Evolutionary conservation across 2,888 invertebrate genomes (phyloP).

Genomic region (Gymnosoma rotundatum): DNA sequence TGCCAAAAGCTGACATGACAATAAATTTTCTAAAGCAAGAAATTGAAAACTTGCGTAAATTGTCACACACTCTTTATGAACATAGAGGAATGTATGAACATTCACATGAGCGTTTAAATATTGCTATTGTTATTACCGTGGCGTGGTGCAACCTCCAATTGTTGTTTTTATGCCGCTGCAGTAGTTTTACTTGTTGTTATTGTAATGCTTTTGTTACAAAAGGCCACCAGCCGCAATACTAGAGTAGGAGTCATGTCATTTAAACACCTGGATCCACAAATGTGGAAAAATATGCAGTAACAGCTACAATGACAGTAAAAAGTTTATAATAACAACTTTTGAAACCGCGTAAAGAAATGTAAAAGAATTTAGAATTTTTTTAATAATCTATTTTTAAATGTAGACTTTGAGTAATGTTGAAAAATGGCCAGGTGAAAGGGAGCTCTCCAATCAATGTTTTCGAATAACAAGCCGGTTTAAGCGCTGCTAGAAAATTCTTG

Average conservation of each 20-base stretch:
- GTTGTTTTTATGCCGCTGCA: slow-evolving; percentile 49
- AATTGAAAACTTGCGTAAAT: too few relatives aligned
- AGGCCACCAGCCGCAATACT: slow-evolving; percentile 27
- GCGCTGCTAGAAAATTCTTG: too few relatives aligned
- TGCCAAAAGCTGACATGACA: too few relatives aligned
- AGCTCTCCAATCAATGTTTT: too few relatives aligned
- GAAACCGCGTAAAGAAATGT: slow-evolving; percentile 53
- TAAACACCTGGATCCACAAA: slow-evolving; percentile 70
- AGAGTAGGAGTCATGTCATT: slow-evolving; percentile 68
- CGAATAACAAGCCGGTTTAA: too few relatives aligned
- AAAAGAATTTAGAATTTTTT: not conserved
- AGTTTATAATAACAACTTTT: slow-evolving; percentile 21
- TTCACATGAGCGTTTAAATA: slow-evolving; percentile 21
- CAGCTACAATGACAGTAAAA: slow-evolving; percentile 40
- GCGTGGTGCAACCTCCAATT: slow-evolving; percentile 49
- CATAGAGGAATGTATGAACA: not conserved
- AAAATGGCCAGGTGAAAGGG: too few relatives aligned
- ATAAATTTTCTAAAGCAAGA: too few relatives aligned
- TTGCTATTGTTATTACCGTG: slow-evolving; percentile 14
- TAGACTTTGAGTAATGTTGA: not conserved
- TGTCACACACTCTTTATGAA: too few relatives aligned
- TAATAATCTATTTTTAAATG: not conserved
- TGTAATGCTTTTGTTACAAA: slow-evolving; percentile 31
- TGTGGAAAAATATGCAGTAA: slow-evolving; percentile 65
- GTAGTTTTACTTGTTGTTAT: slow-evolving; percentile 53